These are phyloP conservation scores for Amazona ochrocephala DNA, from an alignment of 2,797 vertebrate species.

Conservation along the genomic window DNA sequence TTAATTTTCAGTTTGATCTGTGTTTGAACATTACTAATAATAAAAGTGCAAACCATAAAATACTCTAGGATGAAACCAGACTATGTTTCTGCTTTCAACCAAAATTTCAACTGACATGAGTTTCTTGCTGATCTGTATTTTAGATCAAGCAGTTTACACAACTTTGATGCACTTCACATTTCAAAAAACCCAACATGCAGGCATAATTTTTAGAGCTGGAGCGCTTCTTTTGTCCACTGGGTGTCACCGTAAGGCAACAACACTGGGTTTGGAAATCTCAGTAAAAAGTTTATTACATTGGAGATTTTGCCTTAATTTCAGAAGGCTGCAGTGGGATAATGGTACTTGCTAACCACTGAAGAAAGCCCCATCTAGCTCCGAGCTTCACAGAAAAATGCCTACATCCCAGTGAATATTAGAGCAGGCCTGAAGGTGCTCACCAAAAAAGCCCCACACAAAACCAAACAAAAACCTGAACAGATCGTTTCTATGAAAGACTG, in stretches of 20 bases:
- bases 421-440: not conserved
- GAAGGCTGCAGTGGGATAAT: not conserved
- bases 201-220: not conserved
- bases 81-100: not conserved
- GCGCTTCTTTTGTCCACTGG: slow-evolving; percentile 68
- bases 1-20: not conserved
- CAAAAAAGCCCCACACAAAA: not conserved
- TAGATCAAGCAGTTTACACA: not conserved
- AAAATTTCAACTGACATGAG: not conserved
- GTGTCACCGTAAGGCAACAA: slow-evolving; percentile 71
- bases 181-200: not conserved
- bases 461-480: not conserved
- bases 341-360: not conserved
- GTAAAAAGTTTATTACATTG: not conserved
- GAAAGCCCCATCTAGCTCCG: not conserved
- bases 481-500: not conserved
- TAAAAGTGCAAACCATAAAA: not conserved
- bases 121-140: not conserved
- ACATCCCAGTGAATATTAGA: not conserved
- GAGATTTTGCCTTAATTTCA: not conserved
- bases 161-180: not conserved
- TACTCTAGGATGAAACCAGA: not conserved
- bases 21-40: not conserved
- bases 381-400: not conserved
- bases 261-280: not conserved